Evolutionary conservation across 1,140 invertebrate species (phyloP), one percentile per base, ranked within the genome.

Genomic region (Pseudomyrmex concolor): DNA sequence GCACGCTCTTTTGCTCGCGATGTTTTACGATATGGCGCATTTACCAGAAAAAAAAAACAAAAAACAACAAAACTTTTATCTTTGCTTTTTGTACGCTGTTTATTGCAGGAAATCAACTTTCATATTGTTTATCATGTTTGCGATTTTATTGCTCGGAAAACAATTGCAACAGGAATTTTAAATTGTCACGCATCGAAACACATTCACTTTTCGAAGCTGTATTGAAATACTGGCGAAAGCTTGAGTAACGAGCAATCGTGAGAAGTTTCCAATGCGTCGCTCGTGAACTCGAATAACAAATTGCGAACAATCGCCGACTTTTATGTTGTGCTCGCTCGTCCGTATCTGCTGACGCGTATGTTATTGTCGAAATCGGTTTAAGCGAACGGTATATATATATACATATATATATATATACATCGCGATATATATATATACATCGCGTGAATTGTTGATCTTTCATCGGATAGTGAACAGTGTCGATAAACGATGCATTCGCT

Each of bases 301-400:
- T 80, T 45, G 43, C 66, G 43, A 70, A 80, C 66, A 50, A 80
- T 60, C 55, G 76, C 10, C 66, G 59, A 80, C 76, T 80, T 59
- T 48, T 71, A 15, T 54, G 74, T 68, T 15, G n/a, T 45, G 25
- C 73, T 45, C 15, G 51, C 17, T 5, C 25, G 19, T 45, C 34
- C 25, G 15, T 59, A 57, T 78, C 4, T 54, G 51, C 2, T 68
- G 19, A n/a, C 64, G 64, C 54, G 25, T 73, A n/a, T 63, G n/a
- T 50, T 34, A 78, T 78, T 78, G 34, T 80, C 50, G 15, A 60
- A 78, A n/a, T 60, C 54, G 54, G n/a, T 78, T 78, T 71, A 80
- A 80, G 73, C 50, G 73, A 77, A 55, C 13, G 10, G 43, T 7
- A 34, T 7, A 34, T 34, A 7, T n/a, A n/a, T n/a, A n/a, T n/a